phyloP scores from a whole-genome alignment of 1,140 invertebrate genomes.

The Trinorchestia longiramus region DNA sequence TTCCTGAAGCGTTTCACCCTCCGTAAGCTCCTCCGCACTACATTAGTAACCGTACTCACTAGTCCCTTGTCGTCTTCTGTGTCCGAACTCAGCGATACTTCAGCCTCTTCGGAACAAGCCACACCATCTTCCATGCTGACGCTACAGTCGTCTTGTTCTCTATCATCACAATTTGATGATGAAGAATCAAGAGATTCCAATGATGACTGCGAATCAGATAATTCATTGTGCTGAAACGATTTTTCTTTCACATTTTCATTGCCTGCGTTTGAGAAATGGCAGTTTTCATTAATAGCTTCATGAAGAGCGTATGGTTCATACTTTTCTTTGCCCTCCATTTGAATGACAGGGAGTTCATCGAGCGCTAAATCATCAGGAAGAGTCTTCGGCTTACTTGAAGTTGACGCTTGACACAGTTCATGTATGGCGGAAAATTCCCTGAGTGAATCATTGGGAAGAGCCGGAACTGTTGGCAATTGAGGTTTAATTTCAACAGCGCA shows the following conservation, averaged over 20 bases:
- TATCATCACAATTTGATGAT: not conserved
- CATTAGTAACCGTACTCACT: constrained; percentile 3
- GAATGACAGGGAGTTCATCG: not conserved
- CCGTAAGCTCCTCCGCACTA: constrained; percentile 16
- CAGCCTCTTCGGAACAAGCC: not conserved
- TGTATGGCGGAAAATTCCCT: constrained; percentile 22
- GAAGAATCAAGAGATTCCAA: not conserved
- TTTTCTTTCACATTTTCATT: not conserved
- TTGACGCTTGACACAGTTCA: constrained; percentile 29
- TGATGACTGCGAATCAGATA: constrained; percentile 15
- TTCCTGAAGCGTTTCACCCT: constrained; percentile 10
- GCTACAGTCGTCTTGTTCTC: not conserved
- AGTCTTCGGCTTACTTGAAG: not conserved
- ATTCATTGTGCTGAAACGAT: not conserved
- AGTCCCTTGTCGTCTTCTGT: not conserved
- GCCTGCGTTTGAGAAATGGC: not conserved
- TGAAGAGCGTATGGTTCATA: not conserved
- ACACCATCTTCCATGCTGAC: not conserved
- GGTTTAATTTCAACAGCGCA: not conserved
- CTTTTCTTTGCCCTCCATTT: not conserved
- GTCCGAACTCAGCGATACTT: not conserved
- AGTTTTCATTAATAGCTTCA: constrained; percentile 43
- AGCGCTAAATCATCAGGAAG: not conserved
- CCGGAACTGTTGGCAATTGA: not conserved
- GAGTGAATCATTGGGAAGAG: not conserved